phyloP scores from a whole-genome alignment of 2,797 vertebrate species.

The Pangasius mekongensis region DNA sequence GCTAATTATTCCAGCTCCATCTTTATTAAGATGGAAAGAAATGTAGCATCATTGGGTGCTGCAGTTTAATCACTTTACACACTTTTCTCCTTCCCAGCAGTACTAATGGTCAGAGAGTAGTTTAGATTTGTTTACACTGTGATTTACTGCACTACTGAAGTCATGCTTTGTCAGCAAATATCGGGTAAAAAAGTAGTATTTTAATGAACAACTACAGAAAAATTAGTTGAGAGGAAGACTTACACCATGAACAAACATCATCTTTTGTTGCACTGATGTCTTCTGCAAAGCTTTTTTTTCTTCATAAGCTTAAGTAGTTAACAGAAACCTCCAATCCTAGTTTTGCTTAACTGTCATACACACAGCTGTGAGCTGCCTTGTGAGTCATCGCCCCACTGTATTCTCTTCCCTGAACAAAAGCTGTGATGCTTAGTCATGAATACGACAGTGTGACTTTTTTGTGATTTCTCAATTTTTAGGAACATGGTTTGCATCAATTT shows the following conservation, averaged over 20 bases:
- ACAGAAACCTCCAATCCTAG: not conserved
- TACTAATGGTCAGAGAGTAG: conserved; percentile 20
- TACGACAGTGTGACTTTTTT: not conserved
- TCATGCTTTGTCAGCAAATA: conserved; percentile 17
- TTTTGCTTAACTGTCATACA: not conserved
- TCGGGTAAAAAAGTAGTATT: not conserved
- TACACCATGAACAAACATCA: not conserved
- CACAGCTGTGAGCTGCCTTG: not conserved
- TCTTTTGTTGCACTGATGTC: not conserved
- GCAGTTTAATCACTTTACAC: conserved; percentile 32
- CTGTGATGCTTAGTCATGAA: conserved; percentile 17
- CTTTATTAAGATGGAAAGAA: conserved; percentile 39
- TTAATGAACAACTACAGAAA: not conserved
- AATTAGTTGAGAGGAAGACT: not conserved
- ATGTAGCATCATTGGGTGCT: conserved; percentile 25
- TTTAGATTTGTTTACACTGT: conserved; percentile 1
- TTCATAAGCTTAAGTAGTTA: not conserved
- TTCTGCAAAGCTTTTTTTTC: not conserved
- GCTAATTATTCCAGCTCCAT: conserved; percentile 30
- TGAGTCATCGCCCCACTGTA: not conserved
- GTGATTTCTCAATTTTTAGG: not conserved
- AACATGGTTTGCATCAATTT: not conserved
- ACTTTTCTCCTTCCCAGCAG: conserved; percentile 25
- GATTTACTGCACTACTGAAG: not conserved
- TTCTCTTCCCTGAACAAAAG: not conserved